Conservation (phyloP, 2,113 vertebrate genomes). For the Rhodinocichla rosea region DNA sequence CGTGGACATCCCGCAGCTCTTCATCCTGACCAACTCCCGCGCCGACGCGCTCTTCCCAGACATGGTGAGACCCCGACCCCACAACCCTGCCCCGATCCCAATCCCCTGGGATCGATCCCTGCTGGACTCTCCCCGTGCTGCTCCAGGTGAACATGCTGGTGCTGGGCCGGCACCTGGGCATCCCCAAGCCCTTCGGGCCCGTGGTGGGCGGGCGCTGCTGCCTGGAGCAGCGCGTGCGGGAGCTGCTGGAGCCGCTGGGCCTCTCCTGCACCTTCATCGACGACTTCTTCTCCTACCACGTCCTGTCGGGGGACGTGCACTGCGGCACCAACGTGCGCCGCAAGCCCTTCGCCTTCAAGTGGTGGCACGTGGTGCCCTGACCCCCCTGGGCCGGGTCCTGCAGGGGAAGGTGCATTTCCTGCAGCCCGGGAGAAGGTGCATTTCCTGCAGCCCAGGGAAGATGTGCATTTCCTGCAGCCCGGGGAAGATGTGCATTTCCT, state of each 20-base stretch:
- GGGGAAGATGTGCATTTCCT: neutral
- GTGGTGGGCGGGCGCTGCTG: slow-evolving; percentile 78
- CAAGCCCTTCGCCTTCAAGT: slow-evolving; percentile 78
- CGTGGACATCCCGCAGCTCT: slow-evolving; percentile 88
- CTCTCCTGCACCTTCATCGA: slow-evolving; percentile 84
- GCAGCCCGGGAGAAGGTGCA: neutral
- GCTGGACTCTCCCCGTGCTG: too few relatives aligned
- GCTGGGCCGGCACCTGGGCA: slow-evolving; percentile 72
- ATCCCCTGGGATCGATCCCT: neutral
- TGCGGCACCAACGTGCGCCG: slow-evolving; percentile 89
- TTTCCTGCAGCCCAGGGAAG: neutral
- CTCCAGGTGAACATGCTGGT: slow-evolving; percentile 68
- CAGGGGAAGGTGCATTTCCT: neutral
- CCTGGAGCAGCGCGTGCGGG: slow-evolving; percentile 78
- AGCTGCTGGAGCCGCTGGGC: slow-evolving; percentile 81
- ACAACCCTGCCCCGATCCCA: fast-evolving
- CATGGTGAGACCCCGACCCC: slow-evolving; percentile 73
- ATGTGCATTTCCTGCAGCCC: neutral
- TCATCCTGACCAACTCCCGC: slow-evolving; percentile 6
- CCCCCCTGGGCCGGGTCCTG: neutral
- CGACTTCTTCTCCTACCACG: slow-evolving; percentile 82
- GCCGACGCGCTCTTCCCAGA: slow-evolving; percentile 84
- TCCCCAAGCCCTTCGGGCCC: slow-evolving; percentile 90
- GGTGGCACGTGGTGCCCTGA: slow-evolving; percentile 85
- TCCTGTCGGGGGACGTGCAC: slow-evolving; percentile 80